Evolutionary conservation across 2,797 vertebrate genomes (phyloP), one percentile per base, ranked within the genome.

Genomic region (Hypotaenidia philippensis): DNA sequence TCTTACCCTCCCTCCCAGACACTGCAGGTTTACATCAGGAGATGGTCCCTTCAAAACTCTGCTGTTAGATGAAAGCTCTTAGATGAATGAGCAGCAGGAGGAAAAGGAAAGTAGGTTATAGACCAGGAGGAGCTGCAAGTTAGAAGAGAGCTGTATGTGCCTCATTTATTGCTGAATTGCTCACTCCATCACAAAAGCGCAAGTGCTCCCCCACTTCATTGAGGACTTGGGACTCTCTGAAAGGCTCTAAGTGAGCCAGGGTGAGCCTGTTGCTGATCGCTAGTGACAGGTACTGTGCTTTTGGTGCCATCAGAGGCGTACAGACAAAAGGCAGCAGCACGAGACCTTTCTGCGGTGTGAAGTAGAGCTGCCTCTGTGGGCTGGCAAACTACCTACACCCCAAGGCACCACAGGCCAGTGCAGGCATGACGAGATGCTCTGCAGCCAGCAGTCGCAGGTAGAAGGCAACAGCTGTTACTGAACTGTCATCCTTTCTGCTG

Each of bases 41-140:
- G 88, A 95, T 4, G 15, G 82, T 70, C 82, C 91, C 80, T 95
- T 91, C 87, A 83, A 93, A 94, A 94, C 47, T 61, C 50, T 89
- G 76, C 38, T 55, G 45, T 84, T 81, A 96, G 85, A 96, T 78
- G 49, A 95, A 93, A 96, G 93, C 80, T 84, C 80, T 70, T 55
- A 94, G 85, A 83, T 82, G 91, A 95, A 94, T 60, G 65, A 94
- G 75, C 70, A 87, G 78, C 87, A 88, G 89, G 72, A 92, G 82
- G 70, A 95, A 86, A 87, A 93, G 69, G 72, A 92, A 96, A 96
- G 94, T 93, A 94, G 95, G 96, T 94, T 96, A 95, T 80, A 91
- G 91, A 93, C 80, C 85, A 94, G 91, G 94, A 94, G 78, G 70
- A 96, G 83, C 74, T 87, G 71, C 50, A 83, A 80, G 86, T 87